phyloP scores from a whole-genome alignment of 1,140 invertebrate genomes.

The Aricia agestis region DNA sequence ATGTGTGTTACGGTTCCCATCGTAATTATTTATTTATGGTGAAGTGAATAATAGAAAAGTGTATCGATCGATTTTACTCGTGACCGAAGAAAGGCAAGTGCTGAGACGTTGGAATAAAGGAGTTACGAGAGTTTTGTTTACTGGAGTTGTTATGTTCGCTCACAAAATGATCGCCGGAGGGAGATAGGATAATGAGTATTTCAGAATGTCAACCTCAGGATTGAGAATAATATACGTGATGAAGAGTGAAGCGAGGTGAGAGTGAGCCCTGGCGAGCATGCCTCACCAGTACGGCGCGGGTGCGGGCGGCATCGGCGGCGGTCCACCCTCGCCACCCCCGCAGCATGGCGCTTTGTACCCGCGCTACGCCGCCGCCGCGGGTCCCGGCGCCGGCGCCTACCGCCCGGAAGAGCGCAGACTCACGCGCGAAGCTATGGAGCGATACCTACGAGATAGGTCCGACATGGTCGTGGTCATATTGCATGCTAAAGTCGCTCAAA shows the following conservation, averaged over 20 bases:
- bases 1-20: conserved; percentile 68
- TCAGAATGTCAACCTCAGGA: conserved; percentile 28
- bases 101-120: neutral
- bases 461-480: conserved; percentile 98
- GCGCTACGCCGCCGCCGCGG: conserved; percentile 68
- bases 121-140: conserved; percentile 27
- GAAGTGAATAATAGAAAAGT: conserved; percentile 65
- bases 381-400: conserved; percentile 79
- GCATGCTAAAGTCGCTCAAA: conserved; percentile 99
- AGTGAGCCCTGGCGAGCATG: conserved; percentile 78
- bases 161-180: conserved; percentile 14
- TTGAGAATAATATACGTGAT: conserved; percentile 31
- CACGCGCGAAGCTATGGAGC: conserved; percentile 96
- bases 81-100: conserved; percentile 16
- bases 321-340: conserved; percentile 71
- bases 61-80: conserved; percentile 53
- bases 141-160: conserved; percentile 28
- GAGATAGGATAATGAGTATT: conserved; percentile 32
- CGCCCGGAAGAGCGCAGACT: conserved; percentile 89
- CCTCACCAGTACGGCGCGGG: conserved; percentile 86
- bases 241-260: conserved; percentile 46
- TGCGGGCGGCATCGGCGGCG: conserved; percentile 81
- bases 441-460: conserved; percentile 93
- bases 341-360: conserved; percentile 71
- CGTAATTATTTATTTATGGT: conserved; percentile 70